These are phyloP conservation scores for Sinocyclocheilus anshuiensis DNA, from an alignment of 2,113 vertebrate species.

Conservation along the genomic window DNA sequence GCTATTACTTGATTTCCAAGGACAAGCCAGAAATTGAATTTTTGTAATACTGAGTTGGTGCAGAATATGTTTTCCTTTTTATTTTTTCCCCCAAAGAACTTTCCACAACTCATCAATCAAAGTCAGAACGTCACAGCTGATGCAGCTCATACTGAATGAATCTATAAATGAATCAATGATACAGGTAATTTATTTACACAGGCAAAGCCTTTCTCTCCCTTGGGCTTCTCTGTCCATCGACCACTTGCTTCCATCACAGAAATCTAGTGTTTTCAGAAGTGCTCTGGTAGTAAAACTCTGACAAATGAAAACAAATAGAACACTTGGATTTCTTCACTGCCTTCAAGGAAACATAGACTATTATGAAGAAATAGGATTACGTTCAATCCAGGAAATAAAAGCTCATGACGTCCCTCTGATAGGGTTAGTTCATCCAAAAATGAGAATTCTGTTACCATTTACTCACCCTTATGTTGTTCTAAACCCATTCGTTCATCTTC, in stretches of 20 bases:
- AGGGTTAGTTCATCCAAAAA: background rate
- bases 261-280: slow-evolving; percentile 24
- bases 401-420: background rate
- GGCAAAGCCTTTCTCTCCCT: slow-evolving; percentile 11
- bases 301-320: slow-evolving; percentile 25
- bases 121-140: slow-evolving; percentile 34
- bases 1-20: slow-evolving; percentile 46
- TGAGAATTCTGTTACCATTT: background rate
- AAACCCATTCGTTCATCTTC: background rate
- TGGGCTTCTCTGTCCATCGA: slow-evolving; percentile 9
- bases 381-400: background rate
- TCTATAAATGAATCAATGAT: slow-evolving; percentile 44
- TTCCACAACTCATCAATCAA: slow-evolving; percentile 58
- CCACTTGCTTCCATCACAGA: slow-evolving; percentile 28
- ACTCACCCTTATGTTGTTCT: background rate
- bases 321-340: background rate
- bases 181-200: slow-evolving; percentile 32
- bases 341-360: background rate
- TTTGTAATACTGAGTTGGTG: slow-evolving; percentile 55
- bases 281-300: background rate
- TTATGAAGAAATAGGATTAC: background rate
- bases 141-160: slow-evolving; percentile 40
- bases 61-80: slow-evolving; percentile 54
- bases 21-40: slow-evolving; percentile 56
- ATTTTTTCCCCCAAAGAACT: background rate